Percentiles rank a stretch among this genome's conserved stretches.
phyloP scores from a whole-genome alignment of 2,113 vertebrate species.

The Chloebia gouldiae region DNA sequence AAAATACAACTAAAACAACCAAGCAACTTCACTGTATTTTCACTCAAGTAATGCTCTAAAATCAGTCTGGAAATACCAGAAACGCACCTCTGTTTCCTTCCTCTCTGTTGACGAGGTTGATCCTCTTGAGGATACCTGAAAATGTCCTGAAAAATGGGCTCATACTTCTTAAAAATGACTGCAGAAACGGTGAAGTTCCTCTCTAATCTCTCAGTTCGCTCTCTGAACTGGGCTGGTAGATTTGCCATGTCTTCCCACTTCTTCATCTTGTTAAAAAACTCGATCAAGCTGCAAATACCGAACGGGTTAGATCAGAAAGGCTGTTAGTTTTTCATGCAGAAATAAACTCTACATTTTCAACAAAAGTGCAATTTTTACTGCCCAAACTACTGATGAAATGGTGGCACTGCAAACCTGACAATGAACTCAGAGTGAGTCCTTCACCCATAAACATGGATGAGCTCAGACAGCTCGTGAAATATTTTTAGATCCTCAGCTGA shows the following conservation, averaged over 20 bases:
- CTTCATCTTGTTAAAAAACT: constrained; percentile 97
- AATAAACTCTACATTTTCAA: not conserved
- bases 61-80: not conserved
- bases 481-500: not conserved
- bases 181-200: constrained; percentile 93
- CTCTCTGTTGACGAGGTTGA: constrained; percentile 85
- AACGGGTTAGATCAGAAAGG: not conserved
- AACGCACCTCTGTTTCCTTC: constrained; percentile 88
- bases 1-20: not conserved
- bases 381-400: not conserved
- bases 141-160: constrained; percentile 90
- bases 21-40: not conserved
- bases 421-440: not conserved
- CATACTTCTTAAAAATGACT: constrained; percentile 94
- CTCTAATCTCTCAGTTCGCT: constrained; percentile 87
- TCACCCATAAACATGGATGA: not conserved
- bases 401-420: not conserved
- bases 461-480: not conserved
- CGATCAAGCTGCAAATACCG: constrained; percentile 81
- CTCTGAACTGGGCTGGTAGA: constrained; percentile 85
- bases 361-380: not conserved
- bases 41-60: not conserved
- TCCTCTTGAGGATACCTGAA: constrained; percentile 90
- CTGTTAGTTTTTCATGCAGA: rapidly evolving
- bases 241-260: constrained; percentile 97